Conservation (phyloP, 2,888 invertebrate species). For the Agrypnus murinus region DNA sequence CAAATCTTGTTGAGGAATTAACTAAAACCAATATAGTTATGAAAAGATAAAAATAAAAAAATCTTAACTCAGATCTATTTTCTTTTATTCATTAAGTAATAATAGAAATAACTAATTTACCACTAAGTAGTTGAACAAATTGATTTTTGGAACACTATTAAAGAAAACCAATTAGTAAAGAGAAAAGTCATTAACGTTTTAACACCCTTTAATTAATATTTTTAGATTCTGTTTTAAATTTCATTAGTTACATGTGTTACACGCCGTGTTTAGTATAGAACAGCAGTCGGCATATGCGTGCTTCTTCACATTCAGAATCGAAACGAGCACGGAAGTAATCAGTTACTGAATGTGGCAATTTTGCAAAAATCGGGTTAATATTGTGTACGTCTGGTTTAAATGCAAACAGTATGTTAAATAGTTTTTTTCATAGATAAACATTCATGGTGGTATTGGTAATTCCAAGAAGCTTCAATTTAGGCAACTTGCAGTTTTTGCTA, state of each 20-base stretch:
- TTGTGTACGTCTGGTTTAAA: not conserved
- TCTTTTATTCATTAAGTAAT: not conserved
- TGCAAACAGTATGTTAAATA: no score
- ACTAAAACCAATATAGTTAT: no score
- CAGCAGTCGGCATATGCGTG: not conserved
- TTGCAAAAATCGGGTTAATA: conserved; percentile 1
- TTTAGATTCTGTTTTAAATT: conserved; percentile 23
- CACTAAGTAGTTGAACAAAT: conserved; percentile 1
- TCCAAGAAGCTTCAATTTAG: no score
- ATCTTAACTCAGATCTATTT: not conserved
- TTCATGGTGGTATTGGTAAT: no score
- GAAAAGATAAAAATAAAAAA: no score
- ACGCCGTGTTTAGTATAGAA: conserved; percentile 16
- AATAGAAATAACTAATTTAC: no score
- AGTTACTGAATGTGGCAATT: conserved; percentile 10
- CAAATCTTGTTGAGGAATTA: no score
- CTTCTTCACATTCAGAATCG: not conserved
- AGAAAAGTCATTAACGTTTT: conserved; percentile 33
- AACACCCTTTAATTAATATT: conserved; percentile 42
- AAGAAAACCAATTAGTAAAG: conserved; percentile 29
- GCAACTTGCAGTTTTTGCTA: not conserved
- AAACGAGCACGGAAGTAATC: conserved; percentile 4
- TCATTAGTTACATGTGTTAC: conserved; percentile 27
- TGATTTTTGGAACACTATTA: conserved; percentile 23
- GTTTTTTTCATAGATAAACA: no score